These are phyloP conservation scores for Fratercula arctica DNA, from an alignment of 2,797 vertebrate species.

Conservation along the genomic window DNA sequence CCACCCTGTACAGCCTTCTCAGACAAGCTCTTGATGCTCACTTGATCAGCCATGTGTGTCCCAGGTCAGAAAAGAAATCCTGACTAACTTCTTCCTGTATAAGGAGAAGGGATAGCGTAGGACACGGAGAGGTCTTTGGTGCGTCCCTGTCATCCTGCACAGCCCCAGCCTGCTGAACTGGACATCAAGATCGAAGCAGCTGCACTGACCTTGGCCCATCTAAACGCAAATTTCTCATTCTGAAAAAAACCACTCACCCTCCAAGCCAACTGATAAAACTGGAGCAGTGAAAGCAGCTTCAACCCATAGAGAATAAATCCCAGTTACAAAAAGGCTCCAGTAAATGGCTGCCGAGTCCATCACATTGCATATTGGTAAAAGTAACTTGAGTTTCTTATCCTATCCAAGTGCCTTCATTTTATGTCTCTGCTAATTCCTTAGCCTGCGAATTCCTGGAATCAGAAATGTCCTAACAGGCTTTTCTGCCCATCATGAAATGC, in stretches of 20 bases:
- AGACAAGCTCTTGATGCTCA: background rate
- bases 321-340: background rate
- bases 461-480: conserved; percentile 20
- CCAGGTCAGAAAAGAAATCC: background rate
- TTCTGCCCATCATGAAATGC: conserved; percentile 26
- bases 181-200: background rate
- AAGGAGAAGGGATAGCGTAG: background rate
- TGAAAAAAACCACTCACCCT: background rate
- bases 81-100: background rate
- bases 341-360: background rate
- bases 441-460: conserved; percentile 7
- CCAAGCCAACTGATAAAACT: background rate
- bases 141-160: background rate
- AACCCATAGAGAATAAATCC: background rate
- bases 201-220: background rate
- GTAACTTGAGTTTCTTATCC: background rate
- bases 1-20: background rate
- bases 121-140: background rate
- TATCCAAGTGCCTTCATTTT: background rate
- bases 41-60: background rate
- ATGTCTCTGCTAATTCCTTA: conserved; percentile 15
- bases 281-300: background rate
- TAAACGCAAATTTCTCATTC: background rate
- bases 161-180: background rate
- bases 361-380: background rate